Percentiles rank a stretch among this genome's conserved stretches.
Conservation (phyloP, 2,797 vertebrate genomes). For the Lophius americanus region DNA sequence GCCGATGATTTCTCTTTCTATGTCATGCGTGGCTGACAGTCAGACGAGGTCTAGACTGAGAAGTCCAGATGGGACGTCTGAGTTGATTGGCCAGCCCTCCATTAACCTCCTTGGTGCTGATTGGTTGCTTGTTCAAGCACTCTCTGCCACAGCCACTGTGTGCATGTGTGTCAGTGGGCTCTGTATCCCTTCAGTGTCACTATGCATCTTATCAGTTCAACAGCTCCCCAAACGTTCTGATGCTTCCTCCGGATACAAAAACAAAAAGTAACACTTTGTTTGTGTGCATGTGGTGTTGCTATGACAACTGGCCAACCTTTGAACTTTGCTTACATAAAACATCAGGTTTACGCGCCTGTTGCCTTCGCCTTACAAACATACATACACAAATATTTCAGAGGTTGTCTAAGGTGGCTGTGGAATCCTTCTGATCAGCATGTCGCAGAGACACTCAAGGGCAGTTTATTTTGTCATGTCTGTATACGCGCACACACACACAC, state of each 20-base stretch:
- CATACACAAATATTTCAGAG: conserved; percentile 51
- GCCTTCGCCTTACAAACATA: conserved; percentile 66
- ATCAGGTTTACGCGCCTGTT: conserved; percentile 70
- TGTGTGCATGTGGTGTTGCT: conserved; percentile 57
- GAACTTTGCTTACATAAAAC: conserved; percentile 57
- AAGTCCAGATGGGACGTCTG: conserved; percentile 48
- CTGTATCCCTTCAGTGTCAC: conserved; percentile 20
- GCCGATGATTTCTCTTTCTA: conserved; percentile 14
- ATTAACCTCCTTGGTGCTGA: conserved; percentile 43
- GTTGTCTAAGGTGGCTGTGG: conserved; percentile 52
- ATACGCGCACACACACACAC: conserved; percentile 8
- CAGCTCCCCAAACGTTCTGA: conserved; percentile 40
- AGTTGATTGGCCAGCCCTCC: conserved; percentile 40
- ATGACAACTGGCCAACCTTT: conserved; percentile 72
- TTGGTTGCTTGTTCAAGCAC: conserved; percentile 31
- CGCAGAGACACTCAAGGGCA: conserved; percentile 53
- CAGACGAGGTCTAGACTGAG: conserved; percentile 35
- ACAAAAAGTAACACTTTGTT: conserved; percentile 63
- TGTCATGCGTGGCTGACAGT: conserved; percentile 17
- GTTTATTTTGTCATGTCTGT: conserved; percentile 50
- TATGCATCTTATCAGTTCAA: conserved; percentile 19
- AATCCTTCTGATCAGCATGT: conserved; percentile 65
- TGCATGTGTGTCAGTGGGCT: conserved; percentile 3
- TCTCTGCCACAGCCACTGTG: neutral
- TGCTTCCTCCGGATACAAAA: conserved; percentile 39